These are phyloP conservation scores for Eubasilissa regina DNA, from an alignment of 1,140 invertebrate genomes.

Conservation along the genomic window DNA sequence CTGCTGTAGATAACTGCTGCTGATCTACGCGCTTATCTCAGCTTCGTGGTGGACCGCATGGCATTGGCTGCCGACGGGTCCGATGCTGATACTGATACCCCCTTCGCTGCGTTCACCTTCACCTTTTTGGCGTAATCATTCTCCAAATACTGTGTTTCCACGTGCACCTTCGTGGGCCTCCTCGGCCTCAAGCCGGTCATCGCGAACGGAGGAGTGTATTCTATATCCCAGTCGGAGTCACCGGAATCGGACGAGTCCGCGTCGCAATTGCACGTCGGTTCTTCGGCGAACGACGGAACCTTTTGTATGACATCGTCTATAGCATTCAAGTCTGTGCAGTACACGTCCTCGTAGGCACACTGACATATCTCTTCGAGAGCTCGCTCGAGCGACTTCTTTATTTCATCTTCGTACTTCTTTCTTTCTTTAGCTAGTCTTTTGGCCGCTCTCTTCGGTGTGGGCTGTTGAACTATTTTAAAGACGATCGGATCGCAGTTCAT, in stretches of 20 bases:
- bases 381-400: conserved; percentile 67
- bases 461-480: conserved; percentile 74
- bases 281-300: conserved; percentile 68
- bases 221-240: conserved; percentile 70
- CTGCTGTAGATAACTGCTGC: too few species aligned
- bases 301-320: conserved; percentile 69
- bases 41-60: not conserved
- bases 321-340: conserved; percentile 68
- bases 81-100: not conserved
- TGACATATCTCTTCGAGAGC: conserved; percentile 69
- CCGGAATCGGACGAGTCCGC: conserved; percentile 67
- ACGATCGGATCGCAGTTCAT: conserved; percentile 74
- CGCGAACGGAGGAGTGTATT: conserved; percentile 69
- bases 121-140: conserved; percentile 61
- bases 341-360: conserved; percentile 71
- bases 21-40: not conserved
- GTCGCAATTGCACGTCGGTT: conserved; percentile 67
- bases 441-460: conserved; percentile 68
- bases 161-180: conserved; percentile 64
- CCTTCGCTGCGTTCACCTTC: conserved; percentile 23
- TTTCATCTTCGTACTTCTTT: conserved; percentile 67
- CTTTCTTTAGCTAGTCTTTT: conserved; percentile 68
- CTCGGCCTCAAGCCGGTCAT: conserved; percentile 67
- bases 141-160: conserved; percentile 67
- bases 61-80: not conserved